Evolutionary conservation across 2,113 vertebrate genomes (phyloP).

Genomic region (Montifringilla adamsi): DNA sequence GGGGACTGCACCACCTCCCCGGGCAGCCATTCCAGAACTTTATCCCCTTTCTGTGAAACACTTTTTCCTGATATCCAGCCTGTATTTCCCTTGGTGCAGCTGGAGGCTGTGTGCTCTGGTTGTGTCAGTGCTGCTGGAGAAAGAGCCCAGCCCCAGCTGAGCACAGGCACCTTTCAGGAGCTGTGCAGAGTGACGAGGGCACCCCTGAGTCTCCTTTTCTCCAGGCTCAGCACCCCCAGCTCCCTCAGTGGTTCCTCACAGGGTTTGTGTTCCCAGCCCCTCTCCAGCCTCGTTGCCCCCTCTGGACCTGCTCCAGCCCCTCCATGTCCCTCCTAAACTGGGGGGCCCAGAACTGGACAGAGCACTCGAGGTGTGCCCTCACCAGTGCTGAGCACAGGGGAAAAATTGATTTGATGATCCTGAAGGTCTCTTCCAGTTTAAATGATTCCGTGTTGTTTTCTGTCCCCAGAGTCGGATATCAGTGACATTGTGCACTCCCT

Average conservation of each 20-base stretch:
- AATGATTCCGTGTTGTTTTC: neutral
- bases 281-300: neutral
- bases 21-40: neutral
- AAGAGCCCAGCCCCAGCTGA: too few relatives aligned
- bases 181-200: too few relatives aligned
- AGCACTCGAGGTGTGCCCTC: neutral
- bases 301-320: neutral
- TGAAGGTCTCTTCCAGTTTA: neutral
- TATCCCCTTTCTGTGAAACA: neutral
- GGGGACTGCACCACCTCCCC: neutral
- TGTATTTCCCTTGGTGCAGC: neutral
- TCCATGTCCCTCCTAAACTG: neutral
- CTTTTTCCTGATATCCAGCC: neutral
- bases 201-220: neutral
- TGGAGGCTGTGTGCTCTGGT: neutral
- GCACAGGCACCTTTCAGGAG: neutral
- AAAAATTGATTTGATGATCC: neutral
- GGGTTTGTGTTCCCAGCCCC: neutral
- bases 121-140: neutral
- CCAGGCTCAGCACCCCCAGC: neutral
- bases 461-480: constrained; percentile 78
- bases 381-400: neutral
- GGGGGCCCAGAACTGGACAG: neutral
- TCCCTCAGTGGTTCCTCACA: neutral
- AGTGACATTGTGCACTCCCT: constrained; percentile 81